Conservation (phyloP, 2,888 invertebrate species). For the Brenthis daphne region DNA sequence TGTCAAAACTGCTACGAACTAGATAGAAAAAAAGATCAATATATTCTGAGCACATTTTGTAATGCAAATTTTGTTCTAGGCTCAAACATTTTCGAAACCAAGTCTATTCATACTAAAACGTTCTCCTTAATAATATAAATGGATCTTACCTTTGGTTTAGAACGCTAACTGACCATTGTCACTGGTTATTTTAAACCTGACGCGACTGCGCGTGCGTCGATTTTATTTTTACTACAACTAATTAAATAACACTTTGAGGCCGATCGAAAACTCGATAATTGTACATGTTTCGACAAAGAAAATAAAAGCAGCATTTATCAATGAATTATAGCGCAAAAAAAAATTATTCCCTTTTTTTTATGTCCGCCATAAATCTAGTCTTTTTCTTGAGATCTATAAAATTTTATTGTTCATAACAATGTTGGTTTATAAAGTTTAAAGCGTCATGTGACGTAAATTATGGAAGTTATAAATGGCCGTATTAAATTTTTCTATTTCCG, state of each 20-base stretch:
- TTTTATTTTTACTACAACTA: slow-evolving; percentile 56
- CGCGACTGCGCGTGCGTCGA: slow-evolving; percentile 49
- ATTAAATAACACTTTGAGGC: slow-evolving; percentile 64
- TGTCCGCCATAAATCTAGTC: slow-evolving; percentile 11
- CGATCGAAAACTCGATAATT: slow-evolving; percentile 56
- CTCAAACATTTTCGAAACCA: not conserved
- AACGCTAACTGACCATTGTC: slow-evolving; percentile 68
- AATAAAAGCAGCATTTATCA: slow-evolving; percentile 28
- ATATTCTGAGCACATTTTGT: not conserved
- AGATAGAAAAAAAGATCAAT: not conserved
- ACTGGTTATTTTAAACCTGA: slow-evolving; percentile 69
- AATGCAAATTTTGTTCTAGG: not conserved
- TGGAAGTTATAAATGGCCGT: slow-evolving; percentile 22
- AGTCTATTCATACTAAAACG: not conserved
- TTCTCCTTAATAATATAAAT: slow-evolving; percentile 14
- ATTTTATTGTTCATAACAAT: slow-evolving; percentile 25
- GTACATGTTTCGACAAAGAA: slow-evolving; percentile 18
- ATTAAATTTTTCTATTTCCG: slow-evolving; percentile 24
- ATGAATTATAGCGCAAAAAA: slow-evolving; percentile 18
- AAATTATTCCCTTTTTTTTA: slow-evolving; percentile 1
- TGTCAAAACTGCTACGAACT: not conserved
- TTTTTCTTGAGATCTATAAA: slow-evolving; percentile 25
- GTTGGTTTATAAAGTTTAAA: slow-evolving; percentile 22
- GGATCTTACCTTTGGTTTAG: slow-evolving; percentile 20
- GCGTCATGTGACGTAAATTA: slow-evolving; percentile 27